Evolutionary conservation across 92 coral and sea anemone species (phyloP).

Genomic region (Porites evermanni): DNA sequence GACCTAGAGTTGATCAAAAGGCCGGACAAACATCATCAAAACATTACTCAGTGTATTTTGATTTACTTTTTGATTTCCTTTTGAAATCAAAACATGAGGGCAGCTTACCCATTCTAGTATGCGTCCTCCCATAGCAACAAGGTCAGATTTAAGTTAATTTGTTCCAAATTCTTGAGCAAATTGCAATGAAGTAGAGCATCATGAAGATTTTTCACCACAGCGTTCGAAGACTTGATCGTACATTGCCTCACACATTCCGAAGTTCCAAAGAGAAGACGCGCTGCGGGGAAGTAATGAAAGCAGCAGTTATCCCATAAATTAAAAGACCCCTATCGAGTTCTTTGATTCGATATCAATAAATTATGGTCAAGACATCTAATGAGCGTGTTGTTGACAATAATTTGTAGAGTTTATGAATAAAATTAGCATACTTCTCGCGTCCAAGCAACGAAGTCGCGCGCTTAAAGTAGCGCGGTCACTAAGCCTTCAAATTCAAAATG

Average conservation of each 20-base stretch:
- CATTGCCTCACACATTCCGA: not conserved
- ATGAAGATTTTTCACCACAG: not conserved
- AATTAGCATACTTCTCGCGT: conserved; percentile 20
- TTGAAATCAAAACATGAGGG: not conserved
- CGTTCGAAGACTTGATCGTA: not conserved
- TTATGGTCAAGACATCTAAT: conserved; percentile 13
- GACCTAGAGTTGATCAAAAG: not conserved
- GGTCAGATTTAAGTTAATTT: conserved; percentile 1
- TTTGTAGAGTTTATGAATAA: conserved; percentile 3
- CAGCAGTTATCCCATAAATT: not conserved
- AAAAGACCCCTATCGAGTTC: not conserved
- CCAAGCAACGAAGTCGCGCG: conserved; percentile 35
- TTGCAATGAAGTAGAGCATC: no score
- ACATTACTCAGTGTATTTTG: not conserved
- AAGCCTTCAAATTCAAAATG: conserved; percentile 60
- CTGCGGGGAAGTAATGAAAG: not conserved
- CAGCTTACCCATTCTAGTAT: conserved; percentile 24
- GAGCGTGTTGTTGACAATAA: conserved; percentile 4
- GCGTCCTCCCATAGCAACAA: conserved; percentile 29
- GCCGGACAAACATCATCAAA: no score
- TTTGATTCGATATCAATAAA: conserved; percentile 19
- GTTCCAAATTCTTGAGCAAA: conserved; percentile 25
- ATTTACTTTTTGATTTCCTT: not conserved
- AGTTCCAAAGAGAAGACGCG: not conserved
- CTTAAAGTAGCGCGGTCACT: conserved; percentile 26